Conservation (phyloP, 2,113 vertebrate species). For the Microcebus ravelobensis region DNA sequence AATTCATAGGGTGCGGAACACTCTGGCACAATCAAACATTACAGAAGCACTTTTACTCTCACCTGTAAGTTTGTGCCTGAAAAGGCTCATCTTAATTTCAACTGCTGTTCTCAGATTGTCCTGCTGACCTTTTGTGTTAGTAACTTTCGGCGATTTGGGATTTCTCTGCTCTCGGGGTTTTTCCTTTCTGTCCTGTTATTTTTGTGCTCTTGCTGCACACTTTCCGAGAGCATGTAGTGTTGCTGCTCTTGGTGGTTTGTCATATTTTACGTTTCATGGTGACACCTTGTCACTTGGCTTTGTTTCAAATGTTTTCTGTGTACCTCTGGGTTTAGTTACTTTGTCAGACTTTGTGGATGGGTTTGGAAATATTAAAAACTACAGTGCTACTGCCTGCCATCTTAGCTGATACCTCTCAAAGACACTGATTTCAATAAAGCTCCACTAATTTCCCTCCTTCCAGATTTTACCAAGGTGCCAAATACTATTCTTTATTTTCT, state of each 20-base stretch:
- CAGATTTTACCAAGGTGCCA: background rate
- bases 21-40: background rate
- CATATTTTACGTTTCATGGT: background rate
- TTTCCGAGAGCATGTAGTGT: background rate
- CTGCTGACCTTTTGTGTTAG: background rate
- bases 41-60: background rate
- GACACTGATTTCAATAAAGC: background rate
- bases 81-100: background rate
- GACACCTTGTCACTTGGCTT: background rate
- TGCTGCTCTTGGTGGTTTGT: background rate
- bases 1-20: background rate
- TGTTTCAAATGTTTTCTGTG: background rate
- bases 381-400: background rate
- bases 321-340: background rate
- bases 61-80: background rate
- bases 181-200: background rate
- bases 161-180: background rate
- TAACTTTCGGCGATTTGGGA: background rate
- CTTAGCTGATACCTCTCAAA: background rate
- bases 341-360: background rate
- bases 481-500: background rate
- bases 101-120: background rate
- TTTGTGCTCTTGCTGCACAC: background rate
- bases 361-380: background rate
- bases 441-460: background rate